These are phyloP conservation scores for Motacilla alba DNA, from an alignment of 2,113 vertebrate genomes.

Conservation along the genomic window DNA sequence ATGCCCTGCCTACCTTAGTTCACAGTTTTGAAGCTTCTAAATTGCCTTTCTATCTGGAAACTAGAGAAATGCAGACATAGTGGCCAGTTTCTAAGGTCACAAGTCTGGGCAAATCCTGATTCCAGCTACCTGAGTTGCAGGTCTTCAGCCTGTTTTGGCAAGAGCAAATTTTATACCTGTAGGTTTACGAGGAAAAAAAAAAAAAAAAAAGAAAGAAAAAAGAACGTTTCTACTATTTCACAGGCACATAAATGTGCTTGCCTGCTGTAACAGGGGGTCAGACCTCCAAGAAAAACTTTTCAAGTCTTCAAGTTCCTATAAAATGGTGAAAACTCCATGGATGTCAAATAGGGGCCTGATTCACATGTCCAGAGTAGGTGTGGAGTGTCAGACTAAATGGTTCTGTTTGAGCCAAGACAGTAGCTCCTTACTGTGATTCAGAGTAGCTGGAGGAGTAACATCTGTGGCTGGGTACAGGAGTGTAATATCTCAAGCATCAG, in stretches of 20 bases:
- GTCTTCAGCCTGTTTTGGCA: background rate
- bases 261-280: background rate
- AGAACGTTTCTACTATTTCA: background rate
- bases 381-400: background rate
- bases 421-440: background rate
- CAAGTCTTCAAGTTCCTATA: background rate
- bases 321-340: background rate
- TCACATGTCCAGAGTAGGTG: background rate
- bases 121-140: background rate
- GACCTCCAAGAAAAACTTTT: background rate
- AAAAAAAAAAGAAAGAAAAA: background rate
- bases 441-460: background rate
- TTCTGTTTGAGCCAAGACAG: background rate
- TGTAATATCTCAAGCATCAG: background rate
- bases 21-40: background rate
- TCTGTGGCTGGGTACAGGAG: accelerated
- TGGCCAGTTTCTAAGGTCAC: background rate
- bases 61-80: background rate
- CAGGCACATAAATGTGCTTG: background rate
- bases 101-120: background rate
- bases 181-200: background rate
- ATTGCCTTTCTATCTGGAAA: background rate
- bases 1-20: background rate
- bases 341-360: background rate
- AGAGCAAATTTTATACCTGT: background rate